phyloP scores from a whole-genome alignment of 2,113 vertebrate species.

The Triplophysa siluroides region DNA sequence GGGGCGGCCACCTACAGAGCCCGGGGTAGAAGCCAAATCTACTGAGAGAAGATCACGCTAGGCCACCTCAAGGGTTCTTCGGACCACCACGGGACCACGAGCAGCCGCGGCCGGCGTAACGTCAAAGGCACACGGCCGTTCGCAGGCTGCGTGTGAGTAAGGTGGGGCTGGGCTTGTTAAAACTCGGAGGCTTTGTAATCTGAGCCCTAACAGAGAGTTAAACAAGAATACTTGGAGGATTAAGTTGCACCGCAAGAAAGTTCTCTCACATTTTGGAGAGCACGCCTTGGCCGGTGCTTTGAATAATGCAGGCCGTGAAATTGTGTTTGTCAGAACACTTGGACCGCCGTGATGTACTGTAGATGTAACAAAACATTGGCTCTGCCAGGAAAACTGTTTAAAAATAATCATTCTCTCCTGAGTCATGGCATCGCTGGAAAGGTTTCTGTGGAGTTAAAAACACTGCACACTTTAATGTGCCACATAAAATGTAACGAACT shows the following conservation, averaged over 20 bases:
- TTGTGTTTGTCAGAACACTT: constrained; percentile 23
- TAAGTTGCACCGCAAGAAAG: constrained; percentile 38
- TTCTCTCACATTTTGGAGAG: constrained; percentile 32
- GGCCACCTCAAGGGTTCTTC: not conserved
- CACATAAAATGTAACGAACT: constrained; percentile 52
- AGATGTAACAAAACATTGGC: constrained; percentile 30
- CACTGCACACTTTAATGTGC: constrained; percentile 22
- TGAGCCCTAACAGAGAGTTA: constrained; percentile 33
- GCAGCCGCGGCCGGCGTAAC: not conserved
- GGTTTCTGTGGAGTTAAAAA: constrained; percentile 7
- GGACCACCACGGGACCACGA: constrained; percentile 29
- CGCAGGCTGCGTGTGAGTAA: not conserved
- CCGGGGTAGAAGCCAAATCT: constrained; percentile 41
- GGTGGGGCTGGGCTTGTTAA: constrained; percentile 39
- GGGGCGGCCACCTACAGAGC: constrained; percentile 50
- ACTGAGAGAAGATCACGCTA: constrained; percentile 11
- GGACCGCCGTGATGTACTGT: not conserved
- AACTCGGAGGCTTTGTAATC: constrained; percentile 36
- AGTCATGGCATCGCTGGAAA: constrained; percentile 4
- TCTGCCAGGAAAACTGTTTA: constrained; percentile 43
- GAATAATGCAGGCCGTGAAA: constrained; percentile 18
- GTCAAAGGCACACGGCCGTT: constrained; percentile 36
- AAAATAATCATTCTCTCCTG: constrained; percentile 15
- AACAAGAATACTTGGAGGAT: constrained; percentile 41
- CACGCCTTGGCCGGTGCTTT: constrained; percentile 26